These are phyloP conservation scores for Melangyna quadrimaculata DNA, from an alignment of 2,888 invertebrate genomes.

Conservation along the genomic window DNA sequence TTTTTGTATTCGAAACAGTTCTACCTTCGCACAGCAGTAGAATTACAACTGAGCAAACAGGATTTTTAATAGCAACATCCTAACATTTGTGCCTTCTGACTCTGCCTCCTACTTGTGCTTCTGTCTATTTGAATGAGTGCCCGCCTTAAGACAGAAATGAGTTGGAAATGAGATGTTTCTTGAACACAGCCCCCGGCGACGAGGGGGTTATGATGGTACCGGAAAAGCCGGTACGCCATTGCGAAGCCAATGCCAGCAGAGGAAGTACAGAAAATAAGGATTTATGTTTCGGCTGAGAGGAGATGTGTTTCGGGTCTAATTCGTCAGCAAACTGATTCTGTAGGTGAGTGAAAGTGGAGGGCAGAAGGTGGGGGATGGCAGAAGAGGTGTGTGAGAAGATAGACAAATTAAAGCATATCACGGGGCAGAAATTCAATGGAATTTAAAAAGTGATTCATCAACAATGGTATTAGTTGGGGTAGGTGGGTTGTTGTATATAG, in stretches of 20 bases:
- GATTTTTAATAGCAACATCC: constrained; percentile 69
- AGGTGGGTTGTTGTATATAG: background rate
- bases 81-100: constrained; percentile 1
- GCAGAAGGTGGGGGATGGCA: background rate
- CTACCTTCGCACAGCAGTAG: constrained; percentile 40
- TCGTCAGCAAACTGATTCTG: constrained; percentile 58
- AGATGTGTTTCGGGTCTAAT: constrained; percentile 59
- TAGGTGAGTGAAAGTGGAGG: background rate
- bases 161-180: constrained; percentile 67
- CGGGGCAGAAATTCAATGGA: constrained; percentile 39
- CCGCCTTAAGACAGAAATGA: constrained; percentile 61
- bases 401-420: constrained; percentile 45
- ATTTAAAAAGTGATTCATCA: constrained; percentile 67
- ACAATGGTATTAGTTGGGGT: constrained; percentile 37
- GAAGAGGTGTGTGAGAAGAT: background rate
- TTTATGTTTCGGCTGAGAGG: constrained; percentile 23
- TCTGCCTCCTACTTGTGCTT: background rate
- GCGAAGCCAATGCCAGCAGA: constrained; percentile 32
- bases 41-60: constrained; percentile 66
- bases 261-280: constrained; percentile 32
- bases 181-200: constrained; percentile 21
- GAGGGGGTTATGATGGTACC: background rate
- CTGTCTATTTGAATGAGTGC: constrained; percentile 19
- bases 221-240: constrained; percentile 53
- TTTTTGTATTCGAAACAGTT: constrained; percentile 21